Conservation (phyloP, 2,797 vertebrate species). For the Phoeniculus purpureus region DNA sequence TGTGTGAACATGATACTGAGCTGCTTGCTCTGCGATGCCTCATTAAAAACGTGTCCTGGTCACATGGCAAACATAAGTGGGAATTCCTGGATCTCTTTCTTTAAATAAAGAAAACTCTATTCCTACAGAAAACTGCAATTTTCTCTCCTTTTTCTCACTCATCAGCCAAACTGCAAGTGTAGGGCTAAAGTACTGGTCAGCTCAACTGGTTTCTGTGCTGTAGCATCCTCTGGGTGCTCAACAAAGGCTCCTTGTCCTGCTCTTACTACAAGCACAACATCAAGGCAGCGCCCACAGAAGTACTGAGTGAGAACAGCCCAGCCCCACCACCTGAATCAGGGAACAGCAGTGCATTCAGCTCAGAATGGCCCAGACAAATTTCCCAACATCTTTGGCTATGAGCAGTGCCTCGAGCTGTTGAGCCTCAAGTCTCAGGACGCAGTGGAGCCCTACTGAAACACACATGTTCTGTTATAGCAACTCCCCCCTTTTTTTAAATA, state of each 20-base stretch:
- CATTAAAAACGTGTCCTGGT: neutral
- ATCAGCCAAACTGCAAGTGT: neutral
- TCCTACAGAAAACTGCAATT: neutral
- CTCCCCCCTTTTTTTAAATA: conserved; percentile 48
- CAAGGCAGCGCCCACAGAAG: neutral
- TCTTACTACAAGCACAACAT: neutral
- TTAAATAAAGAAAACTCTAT: neutral
- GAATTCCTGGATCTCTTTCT: neutral
- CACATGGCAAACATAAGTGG: neutral
- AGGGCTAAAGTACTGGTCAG: neutral
- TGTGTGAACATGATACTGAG: neutral
- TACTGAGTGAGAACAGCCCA: neutral
- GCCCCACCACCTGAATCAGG: neutral
- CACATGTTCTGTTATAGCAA: neutral
- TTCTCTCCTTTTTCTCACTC: neutral
- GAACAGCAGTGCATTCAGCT: neutral
- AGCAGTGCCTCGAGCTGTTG: neutral
- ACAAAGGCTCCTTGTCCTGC: neutral
- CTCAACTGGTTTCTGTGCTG: neutral
- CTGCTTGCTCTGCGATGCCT: neutral
- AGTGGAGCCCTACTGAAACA: neutral
- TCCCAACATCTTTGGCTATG: neutral
- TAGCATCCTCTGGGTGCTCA: neutral
- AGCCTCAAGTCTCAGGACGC: rapidly evolving
- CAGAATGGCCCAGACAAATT: neutral